Base-by-base conservation (phyloP, 2,113 vertebrate genomes). In the Gymnarchus niloticus region DNA sequence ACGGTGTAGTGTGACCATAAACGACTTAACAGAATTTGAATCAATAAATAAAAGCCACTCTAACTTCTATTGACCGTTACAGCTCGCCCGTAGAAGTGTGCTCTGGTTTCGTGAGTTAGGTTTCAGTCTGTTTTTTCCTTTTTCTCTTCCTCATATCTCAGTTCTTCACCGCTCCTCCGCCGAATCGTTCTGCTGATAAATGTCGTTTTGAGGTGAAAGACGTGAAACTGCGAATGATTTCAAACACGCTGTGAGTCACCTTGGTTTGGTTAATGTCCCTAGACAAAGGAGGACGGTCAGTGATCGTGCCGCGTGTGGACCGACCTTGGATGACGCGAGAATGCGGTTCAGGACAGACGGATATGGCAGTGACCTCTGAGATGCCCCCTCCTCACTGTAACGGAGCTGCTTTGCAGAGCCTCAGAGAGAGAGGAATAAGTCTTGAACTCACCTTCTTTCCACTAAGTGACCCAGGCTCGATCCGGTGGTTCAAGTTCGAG, bases 71-170 rank as follows among this genome's bases (percentile, higher is more conserved):
- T 57, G 49, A 88, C 91, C 91, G 91, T 89, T 83, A 88, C 87
- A 92, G 91, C 87, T 80, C 78, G 85, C 86, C 83, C 86, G 85
- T 84, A 76, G 85, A 83, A 83, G 86, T 87, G 84, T 87, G 85
- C 87, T 88, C 85, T 84, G 85, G 59, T 88, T 65, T 86, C 82
- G 56, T 91, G 90, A 89, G 90, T 92, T 90, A 88, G 88, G 85
- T 91, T 92, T 90, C 90, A 90, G 85, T 88, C 88, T 82, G 6
- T 48, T 77, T 87, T 83, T 90, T 89, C 87, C 83, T 88, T 85
- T 87, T 88, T 88, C 90, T 84, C 76, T 73, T 86, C 88, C 28
- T 46, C 90, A 88, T 89, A 57, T 51, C 3, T 69, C 10, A 69
- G 19, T 3, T n/a, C n/a, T n/a, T 41, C 33, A 41, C 65, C 33